phyloP scores from a whole-genome alignment of 2,888 invertebrate species.

The Torymus auratus region DNA sequence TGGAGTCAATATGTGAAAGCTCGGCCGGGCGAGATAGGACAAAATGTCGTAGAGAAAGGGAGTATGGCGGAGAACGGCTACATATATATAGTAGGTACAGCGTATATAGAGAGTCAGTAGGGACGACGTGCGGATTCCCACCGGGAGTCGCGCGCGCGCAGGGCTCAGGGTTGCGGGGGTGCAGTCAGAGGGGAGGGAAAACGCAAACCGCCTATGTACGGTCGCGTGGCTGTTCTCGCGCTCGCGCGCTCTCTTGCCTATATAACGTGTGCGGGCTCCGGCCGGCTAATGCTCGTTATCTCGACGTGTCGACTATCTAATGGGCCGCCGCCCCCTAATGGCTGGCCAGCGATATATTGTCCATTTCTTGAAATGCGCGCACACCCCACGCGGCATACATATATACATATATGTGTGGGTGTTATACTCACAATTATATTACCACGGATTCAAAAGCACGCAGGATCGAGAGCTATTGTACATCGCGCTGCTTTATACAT shows the following conservation, averaged over 20 bases:
- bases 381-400: conserved; percentile 45
- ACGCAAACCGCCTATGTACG: too few relatives aligned
- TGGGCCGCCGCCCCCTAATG: conserved; percentile 74
- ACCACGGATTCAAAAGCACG: conserved; percentile 52
- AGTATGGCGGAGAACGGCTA: conserved; percentile 20
- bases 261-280: neutral
- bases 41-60: conserved; percentile 57
- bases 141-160: conserved; percentile 10
- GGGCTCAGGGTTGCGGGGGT: too few relatives aligned
- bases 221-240: too few relatives aligned
- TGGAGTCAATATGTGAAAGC: conserved; percentile 50
- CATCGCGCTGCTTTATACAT: conserved; percentile 10
- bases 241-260: neutral
- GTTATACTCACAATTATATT: conserved; percentile 71
- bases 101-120: neutral
- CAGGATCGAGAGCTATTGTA: neutral
- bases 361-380: conserved; percentile 70
- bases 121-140: conserved; percentile 35
- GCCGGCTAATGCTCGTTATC: conserved; percentile 76
- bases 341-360: conserved; percentile 74
- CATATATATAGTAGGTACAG: too few relatives aligned
- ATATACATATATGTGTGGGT: conserved; percentile 62
- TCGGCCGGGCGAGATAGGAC: conserved; percentile 54
- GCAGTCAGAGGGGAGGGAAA: too few relatives aligned
- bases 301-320: conserved; percentile 76